Base-by-base conservation (phyloP, 2,113 vertebrate species). In the Nibea coibor region DNA sequence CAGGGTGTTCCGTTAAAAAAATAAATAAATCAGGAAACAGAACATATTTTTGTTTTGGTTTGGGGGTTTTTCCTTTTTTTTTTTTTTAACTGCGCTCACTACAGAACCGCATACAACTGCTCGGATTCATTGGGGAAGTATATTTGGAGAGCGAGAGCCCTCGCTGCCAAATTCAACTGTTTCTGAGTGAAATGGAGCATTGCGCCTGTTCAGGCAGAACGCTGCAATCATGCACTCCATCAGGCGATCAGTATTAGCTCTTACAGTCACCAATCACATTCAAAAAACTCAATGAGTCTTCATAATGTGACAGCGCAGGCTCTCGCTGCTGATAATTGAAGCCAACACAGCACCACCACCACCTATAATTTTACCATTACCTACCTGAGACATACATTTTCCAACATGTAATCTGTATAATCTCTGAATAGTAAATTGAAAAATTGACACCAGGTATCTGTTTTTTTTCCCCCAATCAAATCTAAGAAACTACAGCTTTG, bases 101-200 rank as follows among this genome's bases (percentile, higher is more conserved):
- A 64, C 57, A 56, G 20, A 72, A 56, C 66, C 39, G 43, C 15
- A 72, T 24, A 63, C 24, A 4, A 20, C 56, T 53, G 45, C 24
- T 77, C 12, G 28, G 19, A 76, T 53, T 76, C 61, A 72, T n/a
- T 10, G 12, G 39, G 59, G 45, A 35, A 48, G 1, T 19, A 26
- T 69, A 9, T 12, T 75, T 31, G 15, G 72, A 75, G 51, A 75
- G 50, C 24, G 35, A 14, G 1, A 61, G 79, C 12, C n/a, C 64
- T 72, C 42, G 45, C 50, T 75, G 67, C 5, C 59, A 80, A 83
- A 75, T 74, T 80, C 75, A 5, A 63, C 45, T 3, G 4, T 67
- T 78, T 89, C 53, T 69, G 68, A 66, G 80, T 81, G 75, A 89
- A 87, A 81, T 80, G 75, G 81, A 80, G 72, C 78, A 48, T 78